A percentile compares a stretch with the other conserved stretches of the same genome.
Evolutionary conservation across 1,140 invertebrate genomes (phyloP).

Genomic region (Drosophila arizonae): DNA sequence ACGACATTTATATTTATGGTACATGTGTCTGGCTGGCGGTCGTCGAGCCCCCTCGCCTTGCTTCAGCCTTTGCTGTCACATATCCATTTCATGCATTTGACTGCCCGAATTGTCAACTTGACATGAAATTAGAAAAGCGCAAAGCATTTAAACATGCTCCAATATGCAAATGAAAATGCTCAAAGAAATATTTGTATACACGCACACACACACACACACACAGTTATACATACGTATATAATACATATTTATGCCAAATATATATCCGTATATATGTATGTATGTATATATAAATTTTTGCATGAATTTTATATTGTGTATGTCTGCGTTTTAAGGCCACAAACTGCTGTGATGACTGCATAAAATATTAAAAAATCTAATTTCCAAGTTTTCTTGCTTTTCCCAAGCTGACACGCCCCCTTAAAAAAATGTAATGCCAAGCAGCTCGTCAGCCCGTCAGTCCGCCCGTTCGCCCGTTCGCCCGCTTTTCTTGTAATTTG

Average conservation of each 20-base stretch:
- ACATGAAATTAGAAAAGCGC: slow-evolving; percentile 77
- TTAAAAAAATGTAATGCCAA: slow-evolving; percentile 15
- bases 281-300: slow-evolving; percentile 51
- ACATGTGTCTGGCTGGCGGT: slow-evolving; percentile 12
- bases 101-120: slow-evolving; percentile 73
- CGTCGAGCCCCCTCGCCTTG: neutral
- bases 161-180: slow-evolving; percentile 55
- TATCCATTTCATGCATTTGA: slow-evolving; percentile 65
- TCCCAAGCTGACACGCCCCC: slow-evolving; percentile 39
- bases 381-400: slow-evolving; percentile 61
- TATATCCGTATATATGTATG: neutral
- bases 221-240: neutral
- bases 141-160: slow-evolving; percentile 65
- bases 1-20: slow-evolving; percentile 36
- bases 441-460: neutral
- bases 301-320: slow-evolving; percentile 65
- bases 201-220: neutral
- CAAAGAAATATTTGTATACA: slow-evolving; percentile 40
- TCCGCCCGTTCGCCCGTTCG: slow-evolving; percentile 8
- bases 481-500: slow-evolving; percentile 60
- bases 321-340: slow-evolving; percentile 60
- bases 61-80: slow-evolving; percentile 47
- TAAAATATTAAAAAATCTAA: slow-evolving; percentile 79
- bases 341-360: slow-evolving; percentile 63
- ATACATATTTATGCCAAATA: slow-evolving; percentile 22